These are phyloP conservation scores for Sabellastarte sp. DNA, from an alignment of 2,888 invertebrate species.

Conservation along the genomic window DNA sequence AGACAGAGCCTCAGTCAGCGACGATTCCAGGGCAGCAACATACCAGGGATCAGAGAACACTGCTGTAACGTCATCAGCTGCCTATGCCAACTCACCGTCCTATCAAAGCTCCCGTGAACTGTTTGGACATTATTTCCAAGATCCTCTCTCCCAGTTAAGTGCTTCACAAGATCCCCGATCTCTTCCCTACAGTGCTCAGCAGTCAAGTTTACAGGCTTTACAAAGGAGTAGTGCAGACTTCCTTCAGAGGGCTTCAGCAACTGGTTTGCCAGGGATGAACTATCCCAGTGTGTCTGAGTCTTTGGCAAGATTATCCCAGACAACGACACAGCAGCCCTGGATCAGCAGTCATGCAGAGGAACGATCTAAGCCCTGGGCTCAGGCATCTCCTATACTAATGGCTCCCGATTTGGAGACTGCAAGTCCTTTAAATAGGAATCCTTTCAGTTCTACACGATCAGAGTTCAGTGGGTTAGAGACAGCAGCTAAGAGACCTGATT, in stretches of 20 bases:
- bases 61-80: neutral
- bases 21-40: neutral
- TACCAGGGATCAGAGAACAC: neutral
- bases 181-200: slow-evolving; percentile 9
- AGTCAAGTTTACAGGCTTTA: slow-evolving; percentile 12
- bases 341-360: slow-evolving; percentile 17
- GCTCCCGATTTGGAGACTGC: slow-evolving; percentile 15
- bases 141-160: neutral
- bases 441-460: neutral
- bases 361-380: slow-evolving; percentile 20
- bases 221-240: slow-evolving; percentile 16
- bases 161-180: slow-evolving; percentile 10
- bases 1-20: neutral
- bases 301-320: neutral
- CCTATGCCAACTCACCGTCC: neutral
- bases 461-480: neutral
- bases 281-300: slow-evolving; percentile 19
- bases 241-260: slow-evolving; percentile 18
- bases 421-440: slow-evolving; percentile 1
- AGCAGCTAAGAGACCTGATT: neutral
- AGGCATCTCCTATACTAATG: slow-evolving; percentile 21
- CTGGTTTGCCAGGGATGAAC: slow-evolving; percentile 10
- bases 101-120: neutral
- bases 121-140: neutral
- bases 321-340: neutral